phyloP scores from a whole-genome alignment of 1,140 invertebrate genomes.

The Forficula auricularia region DNA sequence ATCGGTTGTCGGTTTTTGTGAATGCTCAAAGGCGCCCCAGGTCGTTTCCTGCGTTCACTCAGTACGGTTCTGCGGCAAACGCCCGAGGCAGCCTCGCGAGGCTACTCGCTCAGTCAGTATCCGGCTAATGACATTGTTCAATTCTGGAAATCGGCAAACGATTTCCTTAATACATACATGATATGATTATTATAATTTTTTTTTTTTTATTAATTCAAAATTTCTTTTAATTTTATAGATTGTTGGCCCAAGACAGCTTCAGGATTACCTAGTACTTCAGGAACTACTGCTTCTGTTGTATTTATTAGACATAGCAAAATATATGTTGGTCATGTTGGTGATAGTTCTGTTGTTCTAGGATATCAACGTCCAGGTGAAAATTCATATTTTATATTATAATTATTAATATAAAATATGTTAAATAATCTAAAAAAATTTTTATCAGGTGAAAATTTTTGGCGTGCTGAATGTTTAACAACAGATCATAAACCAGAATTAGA shows the following conservation, averaged over 20 bases:
- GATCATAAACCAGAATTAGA: slow-evolving; percentile 91
- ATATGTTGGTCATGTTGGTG: slow-evolving; percentile 93
- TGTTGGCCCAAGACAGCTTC: slow-evolving; percentile 88
- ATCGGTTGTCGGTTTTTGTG: too few species aligned
- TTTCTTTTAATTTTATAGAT: slow-evolving; percentile 33
- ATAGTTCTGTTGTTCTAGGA: slow-evolving; percentile 84
- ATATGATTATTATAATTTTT: too few species aligned
- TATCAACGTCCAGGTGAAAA: slow-evolving; percentile 41
- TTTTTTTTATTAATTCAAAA: too few species aligned
- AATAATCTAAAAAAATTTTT: slow-evolving; percentile 16
- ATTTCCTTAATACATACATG: too few species aligned
- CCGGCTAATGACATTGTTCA: too few species aligned
- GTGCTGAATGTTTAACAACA: slow-evolving; percentile 56
- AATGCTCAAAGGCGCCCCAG: too few species aligned
- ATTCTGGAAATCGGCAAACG: too few species aligned
- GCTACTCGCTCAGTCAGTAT: too few species aligned
- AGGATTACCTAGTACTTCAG: slow-evolving; percentile 86
- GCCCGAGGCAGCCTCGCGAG: too few species aligned
- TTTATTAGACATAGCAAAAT: slow-evolving; percentile 89
- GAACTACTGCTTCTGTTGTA: slow-evolving; percentile 86
- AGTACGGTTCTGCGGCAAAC: too few species aligned
- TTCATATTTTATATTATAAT: background rate
- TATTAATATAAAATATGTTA: background rate
- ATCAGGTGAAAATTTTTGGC: slow-evolving; percentile 48
- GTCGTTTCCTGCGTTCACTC: too few species aligned